Percentiles rank a stretch among this genome's conserved stretches.
Conservation (phyloP, 2,797 vertebrate species). For the Fistularia tabacaria region DNA sequence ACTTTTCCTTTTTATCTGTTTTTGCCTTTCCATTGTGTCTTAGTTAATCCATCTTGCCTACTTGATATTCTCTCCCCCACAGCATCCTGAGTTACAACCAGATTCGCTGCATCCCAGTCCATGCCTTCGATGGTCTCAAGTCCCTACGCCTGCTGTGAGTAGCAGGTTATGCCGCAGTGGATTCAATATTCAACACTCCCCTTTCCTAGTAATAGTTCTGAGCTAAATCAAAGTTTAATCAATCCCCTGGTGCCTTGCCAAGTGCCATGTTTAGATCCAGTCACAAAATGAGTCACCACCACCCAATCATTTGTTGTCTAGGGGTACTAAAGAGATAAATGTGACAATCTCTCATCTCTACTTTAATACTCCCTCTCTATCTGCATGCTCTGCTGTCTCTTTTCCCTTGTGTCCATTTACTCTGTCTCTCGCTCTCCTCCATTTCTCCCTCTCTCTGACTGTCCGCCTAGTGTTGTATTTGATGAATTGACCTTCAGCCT, state of each 20-base stretch:
- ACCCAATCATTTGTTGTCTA: conserved; percentile 44
- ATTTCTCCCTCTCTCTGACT: conserved; percentile 22
- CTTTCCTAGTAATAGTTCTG: conserved; percentile 31
- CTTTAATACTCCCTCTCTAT: conserved; percentile 27
- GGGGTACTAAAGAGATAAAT: conserved; percentile 44
- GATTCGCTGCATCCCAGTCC: conserved; percentile 90
- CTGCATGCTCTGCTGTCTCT: conserved; percentile 23
- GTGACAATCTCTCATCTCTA: conserved; percentile 44
- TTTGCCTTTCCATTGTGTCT: not conserved
- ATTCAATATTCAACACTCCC: conserved; percentile 45
- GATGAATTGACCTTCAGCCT: conserved; percentile 71
- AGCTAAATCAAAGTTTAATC: conserved; percentile 62
- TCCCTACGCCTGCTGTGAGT: conserved; percentile 95
- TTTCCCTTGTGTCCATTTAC: conserved; percentile 11
- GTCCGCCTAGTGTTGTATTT: conserved; percentile 56
- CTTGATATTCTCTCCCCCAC: conserved; percentile 22
- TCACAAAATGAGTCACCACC: conserved; percentile 34
- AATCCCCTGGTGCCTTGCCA: conserved; percentile 29
- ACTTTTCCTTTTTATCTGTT: not conserved
- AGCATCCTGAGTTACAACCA: conserved; percentile 98
- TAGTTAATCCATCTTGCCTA: not conserved
- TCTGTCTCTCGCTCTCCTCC: conserved; percentile 10
- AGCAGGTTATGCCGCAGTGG: conserved; percentile 38
- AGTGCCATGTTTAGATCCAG: conserved; percentile 34
- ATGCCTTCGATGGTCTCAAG: conserved; percentile 88